phyloP scores from a whole-genome alignment of 2,797 vertebrate species.

The Falco berigora region DNA sequence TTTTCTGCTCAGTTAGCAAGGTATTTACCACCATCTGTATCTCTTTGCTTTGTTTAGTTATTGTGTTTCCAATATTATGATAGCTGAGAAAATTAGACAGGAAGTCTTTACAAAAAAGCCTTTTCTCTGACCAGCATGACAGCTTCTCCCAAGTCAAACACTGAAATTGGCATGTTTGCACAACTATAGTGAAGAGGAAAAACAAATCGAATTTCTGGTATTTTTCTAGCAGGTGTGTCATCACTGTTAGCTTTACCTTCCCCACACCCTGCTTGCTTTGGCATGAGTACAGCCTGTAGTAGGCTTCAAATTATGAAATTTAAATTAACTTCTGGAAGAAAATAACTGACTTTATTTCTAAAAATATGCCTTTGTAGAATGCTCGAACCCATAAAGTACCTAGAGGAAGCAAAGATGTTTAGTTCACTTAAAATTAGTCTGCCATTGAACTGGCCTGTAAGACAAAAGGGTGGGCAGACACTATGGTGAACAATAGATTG shows the following conservation, averaged over 20 bases:
- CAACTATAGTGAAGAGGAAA: neutral
- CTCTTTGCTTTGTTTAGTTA: neutral
- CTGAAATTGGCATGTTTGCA: neutral
- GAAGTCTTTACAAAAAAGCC: neutral
- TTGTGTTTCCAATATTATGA: neutral
- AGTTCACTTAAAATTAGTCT: neutral
- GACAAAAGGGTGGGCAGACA: neutral
- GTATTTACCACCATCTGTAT: neutral
- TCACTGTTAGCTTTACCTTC: neutral
- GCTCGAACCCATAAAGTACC: neutral
- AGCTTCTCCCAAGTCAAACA: neutral
- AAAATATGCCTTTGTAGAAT: neutral
- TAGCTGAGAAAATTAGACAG: neutral
- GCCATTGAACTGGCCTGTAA: neutral
- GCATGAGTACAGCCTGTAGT: neutral
- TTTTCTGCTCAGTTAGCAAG: neutral
- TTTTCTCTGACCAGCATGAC: neutral
- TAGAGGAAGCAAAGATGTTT: neutral
- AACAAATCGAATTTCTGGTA: neutral
- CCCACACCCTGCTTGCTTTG: neutral
- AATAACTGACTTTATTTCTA: neutral
- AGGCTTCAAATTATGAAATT: neutral
- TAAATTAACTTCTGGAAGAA: neutral
- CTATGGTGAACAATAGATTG: neutral
- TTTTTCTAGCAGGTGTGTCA: neutral